A percentile compares a stretch with the other conserved stretches of the same genome.
Conservation (phyloP, 2,113 vertebrate species). For the Tragelaphus buxtoni region DNA sequence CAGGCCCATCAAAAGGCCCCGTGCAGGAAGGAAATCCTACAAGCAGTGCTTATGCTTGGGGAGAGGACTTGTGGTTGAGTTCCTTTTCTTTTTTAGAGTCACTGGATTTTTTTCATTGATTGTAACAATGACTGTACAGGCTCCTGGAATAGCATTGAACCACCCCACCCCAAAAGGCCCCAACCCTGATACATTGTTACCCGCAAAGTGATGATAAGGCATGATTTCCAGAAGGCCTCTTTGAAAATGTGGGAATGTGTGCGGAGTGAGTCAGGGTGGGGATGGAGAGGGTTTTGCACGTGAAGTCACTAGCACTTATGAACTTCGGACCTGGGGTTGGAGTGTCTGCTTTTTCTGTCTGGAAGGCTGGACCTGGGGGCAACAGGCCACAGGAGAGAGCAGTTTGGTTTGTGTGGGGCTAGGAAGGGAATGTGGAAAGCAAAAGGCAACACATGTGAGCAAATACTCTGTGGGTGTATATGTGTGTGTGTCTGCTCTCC, state of each 20-base stretch:
- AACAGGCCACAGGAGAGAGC: neutral
- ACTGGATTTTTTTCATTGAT: slow-evolving; percentile 4
- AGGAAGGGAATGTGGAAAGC: neutral
- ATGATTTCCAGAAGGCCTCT: neutral
- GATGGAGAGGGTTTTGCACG: neutral
- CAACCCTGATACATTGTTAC: neutral
- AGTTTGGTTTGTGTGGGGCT: neutral
- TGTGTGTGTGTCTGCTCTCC: neutral
- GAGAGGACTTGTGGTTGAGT: neutral
- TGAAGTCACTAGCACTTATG: neutral
- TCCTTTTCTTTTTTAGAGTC: neutral
- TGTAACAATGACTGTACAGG: neutral
- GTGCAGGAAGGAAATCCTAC: neutral
- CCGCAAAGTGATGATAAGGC: neutral
- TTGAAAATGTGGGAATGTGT: neutral
- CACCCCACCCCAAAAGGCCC: neutral
- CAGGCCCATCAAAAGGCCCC: neutral
- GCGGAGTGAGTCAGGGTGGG: neutral
- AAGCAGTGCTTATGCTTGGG: neutral
- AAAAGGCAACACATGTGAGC: neutral
- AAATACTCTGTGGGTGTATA: neutral
- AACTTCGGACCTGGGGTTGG: neutral
- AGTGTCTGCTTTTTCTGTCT: neutral
- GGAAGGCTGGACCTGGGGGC: neutral
- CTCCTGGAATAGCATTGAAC: neutral